Conservation (phyloP, 2,888 invertebrate species). For the Tholera decimalis region DNA sequence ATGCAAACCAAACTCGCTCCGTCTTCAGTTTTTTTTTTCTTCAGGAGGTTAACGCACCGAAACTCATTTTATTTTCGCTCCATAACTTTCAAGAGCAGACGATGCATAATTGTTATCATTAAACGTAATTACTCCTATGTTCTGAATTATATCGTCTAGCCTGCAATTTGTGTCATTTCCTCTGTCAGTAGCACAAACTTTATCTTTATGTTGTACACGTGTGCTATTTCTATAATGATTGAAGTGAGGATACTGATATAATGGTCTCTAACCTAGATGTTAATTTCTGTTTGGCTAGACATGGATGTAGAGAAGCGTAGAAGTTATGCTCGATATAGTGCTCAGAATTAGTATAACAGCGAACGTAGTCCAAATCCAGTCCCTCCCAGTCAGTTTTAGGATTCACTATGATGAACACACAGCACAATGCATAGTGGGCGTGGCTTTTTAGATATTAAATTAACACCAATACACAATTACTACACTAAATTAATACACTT, state of each 20-base stretch:
- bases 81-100: conserved; percentile 64
- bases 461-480: no score
- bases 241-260: conserved; percentile 4
- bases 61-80: conserved; percentile 60
- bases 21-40: conserved; percentile 29
- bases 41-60: conserved; percentile 58
- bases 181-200: conserved; percentile 12
- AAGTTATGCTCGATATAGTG: background rate
- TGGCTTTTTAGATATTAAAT: no score
- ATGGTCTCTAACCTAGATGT: conserved; percentile 19
- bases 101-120: conserved; percentile 57
- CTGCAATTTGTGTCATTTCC: conserved; percentile 42
- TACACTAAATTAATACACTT: no score
- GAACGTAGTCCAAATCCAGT: no score
- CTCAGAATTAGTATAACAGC: no score
- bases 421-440: no score
- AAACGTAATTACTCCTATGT: conserved; percentile 47
- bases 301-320: background rate
- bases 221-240: conserved; percentile 19
- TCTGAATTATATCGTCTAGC: conserved; percentile 41
- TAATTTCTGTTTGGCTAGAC: conserved; percentile 14
- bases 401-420: no score
- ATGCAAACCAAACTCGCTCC: conserved; percentile 8
- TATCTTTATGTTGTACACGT: background rate
- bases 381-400: no score